These are phyloP conservation scores for Bryconaethiops microstoma DNA, from an alignment of 2,797 vertebrate genomes.

Conservation along the genomic window DNA sequence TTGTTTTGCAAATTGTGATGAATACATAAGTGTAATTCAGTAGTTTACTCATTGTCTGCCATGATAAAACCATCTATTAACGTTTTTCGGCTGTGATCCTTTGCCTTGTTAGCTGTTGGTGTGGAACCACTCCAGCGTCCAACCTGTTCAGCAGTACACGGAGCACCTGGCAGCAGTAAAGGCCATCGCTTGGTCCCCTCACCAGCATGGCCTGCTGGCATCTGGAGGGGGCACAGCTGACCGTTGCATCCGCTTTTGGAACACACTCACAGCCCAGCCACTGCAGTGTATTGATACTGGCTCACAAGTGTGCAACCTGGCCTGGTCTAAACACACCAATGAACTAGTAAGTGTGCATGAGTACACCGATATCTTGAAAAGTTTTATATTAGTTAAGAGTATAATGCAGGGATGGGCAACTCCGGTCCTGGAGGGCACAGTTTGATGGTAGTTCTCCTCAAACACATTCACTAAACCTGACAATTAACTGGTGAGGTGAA, in stretches of 20 bases:
- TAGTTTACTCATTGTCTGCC: background rate
- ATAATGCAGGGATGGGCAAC: too few relatives aligned
- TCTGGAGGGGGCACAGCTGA: constrained; percentile 95
- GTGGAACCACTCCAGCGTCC: constrained; percentile 96
- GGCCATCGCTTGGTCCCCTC: constrained; percentile 97
- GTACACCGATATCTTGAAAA: background rate
- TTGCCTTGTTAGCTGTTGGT: constrained; percentile 84
- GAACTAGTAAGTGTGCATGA: constrained; percentile 84
- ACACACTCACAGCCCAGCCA: constrained; percentile 95
- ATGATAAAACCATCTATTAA: background rate
- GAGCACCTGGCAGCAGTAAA: constrained; percentile 98
- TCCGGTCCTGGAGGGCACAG: too few relatives aligned
- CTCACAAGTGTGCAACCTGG: constrained; percentile 97
- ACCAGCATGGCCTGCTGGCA: constrained; percentile 94
- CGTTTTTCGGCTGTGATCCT: background rate
- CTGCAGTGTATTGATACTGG: constrained; percentile 97
- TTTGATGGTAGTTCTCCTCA: too few relatives aligned
- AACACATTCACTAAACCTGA: too few relatives aligned
- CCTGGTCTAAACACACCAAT: constrained; percentile 98
- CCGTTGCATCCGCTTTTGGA: constrained; percentile 99
- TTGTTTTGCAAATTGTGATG: too few relatives aligned
- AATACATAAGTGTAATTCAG: background rate
- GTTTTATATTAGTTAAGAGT: too few relatives aligned
- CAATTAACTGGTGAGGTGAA: too few relatives aligned
- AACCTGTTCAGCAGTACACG: constrained; percentile 95